Evolutionary conservation across 64 coral and sea anemone species (phyloP).

Genomic region (Catalaphyllia jardinei): DNA sequence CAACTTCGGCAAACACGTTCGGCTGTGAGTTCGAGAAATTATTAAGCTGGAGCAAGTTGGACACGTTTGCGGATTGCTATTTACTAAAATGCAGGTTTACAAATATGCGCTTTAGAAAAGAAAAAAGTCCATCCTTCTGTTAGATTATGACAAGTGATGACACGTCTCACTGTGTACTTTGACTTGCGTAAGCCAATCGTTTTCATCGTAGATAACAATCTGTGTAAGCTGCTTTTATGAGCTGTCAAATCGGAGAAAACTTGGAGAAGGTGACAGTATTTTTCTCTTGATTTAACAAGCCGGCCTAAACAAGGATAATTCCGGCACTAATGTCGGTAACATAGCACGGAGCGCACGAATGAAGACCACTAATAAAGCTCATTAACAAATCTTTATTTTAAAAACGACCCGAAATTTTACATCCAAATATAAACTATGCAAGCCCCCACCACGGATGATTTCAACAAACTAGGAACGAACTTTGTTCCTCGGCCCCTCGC

Average conservation of each 20-base stretch:
- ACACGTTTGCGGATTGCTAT: not conserved
- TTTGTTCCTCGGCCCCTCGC: slow-evolving; percentile 32
- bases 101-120: slow-evolving; percentile 44
- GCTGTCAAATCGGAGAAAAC: slow-evolving; percentile 32
- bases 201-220: slow-evolving; percentile 62
- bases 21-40: not conserved
- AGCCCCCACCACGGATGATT: slow-evolving; percentile 20
- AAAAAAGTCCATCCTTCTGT: slow-evolving; percentile 44
- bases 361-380: slow-evolving; percentile 17
- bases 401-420: slow-evolving; percentile 43
- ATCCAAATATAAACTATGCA: slow-evolving; percentile 41
- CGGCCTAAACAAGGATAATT: slow-evolving; percentile 41
- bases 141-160: slow-evolving; percentile 80
- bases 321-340: not conserved
- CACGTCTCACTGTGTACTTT: slow-evolving; percentile 57
- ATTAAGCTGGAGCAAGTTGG: not conserved
- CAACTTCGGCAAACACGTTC: not conserved
- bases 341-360: not conserved
- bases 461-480: slow-evolving; percentile 29
- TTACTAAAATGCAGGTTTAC: slow-evolving; percentile 7
- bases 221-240: slow-evolving; percentile 56
- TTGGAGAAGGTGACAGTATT: not conserved
- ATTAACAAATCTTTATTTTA: slow-evolving; percentile 42
- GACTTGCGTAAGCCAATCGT: slow-evolving; percentile 60
- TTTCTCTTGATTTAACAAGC: slow-evolving; percentile 2